These are phyloP conservation scores for Pangasius krempfi DNA, from an alignment of 2,797 vertebrate genomes.

Conservation along the genomic window DNA sequence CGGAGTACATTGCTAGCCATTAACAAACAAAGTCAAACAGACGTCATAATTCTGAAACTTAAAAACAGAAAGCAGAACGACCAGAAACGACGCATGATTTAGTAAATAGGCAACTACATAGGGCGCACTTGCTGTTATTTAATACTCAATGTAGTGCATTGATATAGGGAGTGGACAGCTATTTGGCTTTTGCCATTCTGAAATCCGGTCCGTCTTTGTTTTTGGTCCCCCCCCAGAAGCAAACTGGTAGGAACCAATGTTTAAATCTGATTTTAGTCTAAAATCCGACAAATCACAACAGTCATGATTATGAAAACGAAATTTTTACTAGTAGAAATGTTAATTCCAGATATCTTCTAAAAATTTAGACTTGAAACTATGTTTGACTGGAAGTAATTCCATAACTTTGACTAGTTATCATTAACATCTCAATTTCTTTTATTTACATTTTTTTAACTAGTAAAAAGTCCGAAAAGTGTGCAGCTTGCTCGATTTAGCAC, in stretches of 20 bases:
- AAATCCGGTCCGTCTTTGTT: conserved; percentile 54
- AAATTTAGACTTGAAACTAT: neutral
- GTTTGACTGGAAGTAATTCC: neutral
- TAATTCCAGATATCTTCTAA: neutral
- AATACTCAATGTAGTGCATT: neutral
- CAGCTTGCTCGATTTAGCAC: neutral
- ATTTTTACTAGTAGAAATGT: neutral
- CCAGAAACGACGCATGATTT: neutral
- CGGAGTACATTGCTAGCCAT: conserved; percentile 70
- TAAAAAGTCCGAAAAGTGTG: neutral
- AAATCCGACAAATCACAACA: neutral
- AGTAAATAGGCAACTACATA: neutral
- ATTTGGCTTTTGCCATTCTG: neutral
- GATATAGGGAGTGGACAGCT: neutral
- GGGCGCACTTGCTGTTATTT: neutral
- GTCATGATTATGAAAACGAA: neutral
- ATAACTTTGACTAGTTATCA: neutral
- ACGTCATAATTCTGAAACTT: conserved; percentile 63
- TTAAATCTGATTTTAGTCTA: neutral
- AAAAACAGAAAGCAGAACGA: neutral
- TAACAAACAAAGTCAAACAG: conserved; percentile 34
- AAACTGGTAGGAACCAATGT: conserved; percentile 36
- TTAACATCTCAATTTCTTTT: neutral
- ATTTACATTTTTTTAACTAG: neutral
- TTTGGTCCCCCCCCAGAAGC: conserved; percentile 65